Base-by-base conservation (phyloP, 2,888 invertebrate genomes). In the Epistrophe eligans region DNA sequence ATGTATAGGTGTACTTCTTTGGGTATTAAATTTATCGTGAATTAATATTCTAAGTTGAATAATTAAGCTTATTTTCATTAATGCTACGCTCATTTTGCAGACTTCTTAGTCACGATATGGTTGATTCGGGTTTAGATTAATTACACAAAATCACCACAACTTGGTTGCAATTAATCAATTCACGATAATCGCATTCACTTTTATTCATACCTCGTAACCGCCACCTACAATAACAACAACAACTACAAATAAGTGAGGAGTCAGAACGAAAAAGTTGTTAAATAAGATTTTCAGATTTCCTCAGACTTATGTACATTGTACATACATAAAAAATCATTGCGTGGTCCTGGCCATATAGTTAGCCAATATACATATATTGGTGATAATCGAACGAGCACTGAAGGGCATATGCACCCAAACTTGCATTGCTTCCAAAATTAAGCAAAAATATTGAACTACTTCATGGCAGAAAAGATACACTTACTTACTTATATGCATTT, bases 91-190 rank as follows among this genome's bases (percentile, higher is more conserved):
- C 62, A 55, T 79, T 72, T 52, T 40, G 1, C 24, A 9, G 17
- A 60, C 45, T 45, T 52, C 40, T 64, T 70, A 40, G 40, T 74
- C 45, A 55, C 11, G 28, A 67, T n/a, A n/a, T 74, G 50, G 17
- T 24, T 38, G 55, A 55, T 48, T 35, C 35, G 52, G 60, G 52
- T 5, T 62, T 57, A 71, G 64, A 82, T 77, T 62, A 77, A 82
- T 50, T 71, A 72, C 43, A 43, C 32, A 64, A 71, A 64, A 40
- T 43, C 62, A 64, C 71, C 45, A 40, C n/a, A 66, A 35, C 81
- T 40, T 71, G 71, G 64, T 57, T 70, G 64, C 71, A 50, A 77
- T 82, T 77, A 73, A 73, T 77, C 72, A 82, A 50, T 52, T 77
- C 58, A 43, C 50, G 17, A 66, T 55, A 48, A 77, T 81, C 45